Conservation (phyloP, 1,140 invertebrate species). For the Melanaphis sacchari region DNA sequence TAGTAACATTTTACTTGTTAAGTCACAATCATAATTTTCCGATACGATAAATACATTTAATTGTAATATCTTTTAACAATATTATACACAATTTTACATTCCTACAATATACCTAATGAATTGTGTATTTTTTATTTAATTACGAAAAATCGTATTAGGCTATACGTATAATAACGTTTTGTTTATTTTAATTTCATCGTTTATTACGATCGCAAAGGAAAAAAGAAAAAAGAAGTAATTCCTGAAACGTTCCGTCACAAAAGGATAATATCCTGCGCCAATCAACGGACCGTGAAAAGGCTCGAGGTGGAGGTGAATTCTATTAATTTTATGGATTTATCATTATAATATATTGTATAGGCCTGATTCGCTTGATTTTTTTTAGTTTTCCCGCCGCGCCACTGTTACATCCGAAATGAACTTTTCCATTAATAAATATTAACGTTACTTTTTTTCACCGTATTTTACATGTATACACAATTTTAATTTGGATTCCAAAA, state of each 20-base stretch:
- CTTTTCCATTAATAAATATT: slow-evolving; percentile 57
- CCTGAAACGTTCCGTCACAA: slow-evolving; percentile 40
- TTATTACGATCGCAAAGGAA: not conserved
- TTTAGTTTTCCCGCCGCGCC: slow-evolving; percentile 2
- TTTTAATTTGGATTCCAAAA: slow-evolving; percentile 56
- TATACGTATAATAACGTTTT: not conserved
- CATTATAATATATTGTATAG: slow-evolving; percentile 48
- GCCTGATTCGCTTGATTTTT: slow-evolving; percentile 33
- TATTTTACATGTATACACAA: slow-evolving; percentile 42
- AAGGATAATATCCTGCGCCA: slow-evolving; percentile 44
- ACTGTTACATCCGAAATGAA: slow-evolving; percentile 39
- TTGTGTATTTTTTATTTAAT: not conserved
- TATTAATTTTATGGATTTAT: slow-evolving; percentile 56
- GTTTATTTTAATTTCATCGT: slow-evolving; percentile 13
- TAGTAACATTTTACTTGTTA: not conserved
- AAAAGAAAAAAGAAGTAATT: slow-evolving; percentile 30
- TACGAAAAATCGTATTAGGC: not conserved
- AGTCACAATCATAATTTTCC: not conserved
- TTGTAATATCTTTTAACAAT: not conserved
- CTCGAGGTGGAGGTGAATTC: slow-evolving; percentile 7
- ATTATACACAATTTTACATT: too few species aligned
- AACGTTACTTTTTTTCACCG: slow-evolving; percentile 44
- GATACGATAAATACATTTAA: not conserved
- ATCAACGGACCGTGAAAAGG: slow-evolving; percentile 47
- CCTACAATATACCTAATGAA: not conserved